Evolutionary conservation across 2,888 invertebrate species (phyloP).

Genomic region (Stenchaetothrips biformis): DNA sequence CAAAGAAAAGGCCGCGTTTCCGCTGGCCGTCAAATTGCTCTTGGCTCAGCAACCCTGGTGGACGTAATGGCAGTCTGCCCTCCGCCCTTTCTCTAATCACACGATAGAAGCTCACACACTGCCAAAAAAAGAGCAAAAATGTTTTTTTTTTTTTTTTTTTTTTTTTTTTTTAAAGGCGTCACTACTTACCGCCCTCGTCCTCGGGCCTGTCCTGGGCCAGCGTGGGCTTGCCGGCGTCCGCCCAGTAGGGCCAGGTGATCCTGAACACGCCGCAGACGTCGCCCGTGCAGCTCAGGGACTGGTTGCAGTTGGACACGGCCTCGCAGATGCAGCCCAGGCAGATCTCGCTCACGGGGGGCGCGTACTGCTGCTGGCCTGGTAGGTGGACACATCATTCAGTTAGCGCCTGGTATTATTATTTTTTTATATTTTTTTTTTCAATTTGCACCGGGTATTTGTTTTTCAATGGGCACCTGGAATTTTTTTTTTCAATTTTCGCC

Average conservation of each 20-base stretch:
- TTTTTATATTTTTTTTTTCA: no score
- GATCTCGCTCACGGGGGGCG: constrained; percentile 58
- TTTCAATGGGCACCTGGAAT: no score
- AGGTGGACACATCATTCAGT: no score
- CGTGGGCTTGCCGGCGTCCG: constrained; percentile 70
- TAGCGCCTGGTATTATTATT: no score
- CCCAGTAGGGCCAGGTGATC: constrained; percentile 85
- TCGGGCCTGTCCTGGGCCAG: constrained; percentile 52
- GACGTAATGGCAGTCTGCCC: background rate
- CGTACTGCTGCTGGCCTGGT: background rate
- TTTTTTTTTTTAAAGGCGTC: no score
- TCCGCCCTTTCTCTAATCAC: no score
- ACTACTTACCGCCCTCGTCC: constrained; percentile 43
- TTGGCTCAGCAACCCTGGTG: constrained; percentile 31
- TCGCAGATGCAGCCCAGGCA: constrained; percentile 82
- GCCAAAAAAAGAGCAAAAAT: constrained; percentile 25
- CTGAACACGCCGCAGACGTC: constrained; percentile 78
- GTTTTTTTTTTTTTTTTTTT: no score
- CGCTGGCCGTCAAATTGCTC: background rate
- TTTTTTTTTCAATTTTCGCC: no score
- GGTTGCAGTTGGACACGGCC: constrained; percentile 70
- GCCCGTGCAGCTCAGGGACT: constrained; percentile 56
- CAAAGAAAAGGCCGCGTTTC: background rate
- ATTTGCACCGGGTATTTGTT: no score
- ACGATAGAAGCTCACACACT: background rate